A percentile compares a stretch with the other conserved stretches of the same genome.
Evolutionary conservation across 2,888 invertebrate genomes (phyloP).

Genomic region (Drosophila infuscata): DNA sequence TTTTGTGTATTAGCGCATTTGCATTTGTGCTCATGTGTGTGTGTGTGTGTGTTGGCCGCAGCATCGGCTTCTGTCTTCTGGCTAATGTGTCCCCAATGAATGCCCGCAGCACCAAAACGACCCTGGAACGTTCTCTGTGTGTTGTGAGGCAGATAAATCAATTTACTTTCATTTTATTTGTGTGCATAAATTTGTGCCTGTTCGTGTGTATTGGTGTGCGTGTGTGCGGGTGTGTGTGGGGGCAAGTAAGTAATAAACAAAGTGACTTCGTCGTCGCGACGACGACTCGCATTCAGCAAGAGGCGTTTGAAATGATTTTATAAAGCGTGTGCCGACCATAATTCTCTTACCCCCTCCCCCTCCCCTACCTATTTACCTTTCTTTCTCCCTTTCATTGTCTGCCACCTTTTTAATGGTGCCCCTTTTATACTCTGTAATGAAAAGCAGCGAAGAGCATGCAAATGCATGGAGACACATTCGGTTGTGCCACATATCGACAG

Average conservation of each 20-base stretch:
- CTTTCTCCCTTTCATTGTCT: neutral
- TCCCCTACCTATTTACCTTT: too few relatives aligned
- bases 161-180: conserved; percentile 79
- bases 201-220: conserved; percentile 23
- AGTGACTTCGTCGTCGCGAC: conserved; percentile 47
- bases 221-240: conserved; percentile 4
- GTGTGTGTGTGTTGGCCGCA: conserved; percentile 47
- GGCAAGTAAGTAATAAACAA: conserved; percentile 59
- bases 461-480: neutral
- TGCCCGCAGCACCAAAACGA: conserved; percentile 60
- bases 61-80: conserved; percentile 59
- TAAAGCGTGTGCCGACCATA: conserved; percentile 54
- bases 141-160: conserved; percentile 73
- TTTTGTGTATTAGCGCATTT: conserved; percentile 54
- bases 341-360: conserved; percentile 15
- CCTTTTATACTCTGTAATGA: neutral
- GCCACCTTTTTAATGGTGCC: neutral
- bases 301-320: conserved; percentile 70
- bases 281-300: conserved; percentile 35
- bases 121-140: conserved; percentile 46
- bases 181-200: conserved; percentile 72
- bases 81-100: conserved; percentile 83
- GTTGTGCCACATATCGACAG: neutral
- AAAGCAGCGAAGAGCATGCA: neutral
- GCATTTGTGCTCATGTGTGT: conserved; percentile 55